phyloP scores from a whole-genome alignment of 2,113 vertebrate genomes.

The Scophthalmus maximus region DNA sequence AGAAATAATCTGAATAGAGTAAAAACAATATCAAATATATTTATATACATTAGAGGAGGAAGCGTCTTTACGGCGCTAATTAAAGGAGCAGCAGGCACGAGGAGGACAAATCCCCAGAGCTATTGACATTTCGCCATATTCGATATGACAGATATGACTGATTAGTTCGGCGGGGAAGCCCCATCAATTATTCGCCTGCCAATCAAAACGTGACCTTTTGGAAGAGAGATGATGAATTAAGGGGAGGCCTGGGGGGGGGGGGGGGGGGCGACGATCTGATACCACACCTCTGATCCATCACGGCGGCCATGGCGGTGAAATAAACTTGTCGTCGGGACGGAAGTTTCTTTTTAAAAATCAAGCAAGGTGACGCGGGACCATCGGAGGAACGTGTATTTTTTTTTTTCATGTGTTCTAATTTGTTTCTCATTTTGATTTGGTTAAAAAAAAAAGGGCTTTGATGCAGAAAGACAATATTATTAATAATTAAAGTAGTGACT shows the following conservation, averaged over 20 bases:
- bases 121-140: conserved; percentile 76
- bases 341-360: too few relatives aligned
- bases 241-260: conserved; percentile 20
- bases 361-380: too few relatives aligned
- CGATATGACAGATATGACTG: conserved; percentile 80
- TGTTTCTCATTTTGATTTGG: too few relatives aligned
- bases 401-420: too few relatives aligned
- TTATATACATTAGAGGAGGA: conserved; percentile 1
- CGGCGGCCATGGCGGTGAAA: neutral
- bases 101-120: conserved; percentile 53
- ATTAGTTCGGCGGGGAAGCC: conserved; percentile 70
- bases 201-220: conserved; percentile 80
- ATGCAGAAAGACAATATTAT: too few relatives aligned
- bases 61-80: conserved; percentile 59
- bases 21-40: conserved; percentile 55
- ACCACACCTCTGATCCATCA: conserved; percentile 62
- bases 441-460: too few relatives aligned
- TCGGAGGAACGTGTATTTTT: too few relatives aligned
- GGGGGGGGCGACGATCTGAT: conserved; percentile 48
- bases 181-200: conserved; percentile 76
- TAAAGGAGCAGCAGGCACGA: conserved; percentile 50
- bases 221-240: conserved; percentile 71
- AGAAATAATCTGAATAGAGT: conserved; percentile 43
- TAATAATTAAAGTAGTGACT: too few relatives aligned
- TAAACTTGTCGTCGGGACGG: neutral